A percentile compares a stretch with the other conserved stretches of the same genome.
Conservation (phyloP, 2,797 vertebrate species). For the Paratrypauchen microcephalus region DNA sequence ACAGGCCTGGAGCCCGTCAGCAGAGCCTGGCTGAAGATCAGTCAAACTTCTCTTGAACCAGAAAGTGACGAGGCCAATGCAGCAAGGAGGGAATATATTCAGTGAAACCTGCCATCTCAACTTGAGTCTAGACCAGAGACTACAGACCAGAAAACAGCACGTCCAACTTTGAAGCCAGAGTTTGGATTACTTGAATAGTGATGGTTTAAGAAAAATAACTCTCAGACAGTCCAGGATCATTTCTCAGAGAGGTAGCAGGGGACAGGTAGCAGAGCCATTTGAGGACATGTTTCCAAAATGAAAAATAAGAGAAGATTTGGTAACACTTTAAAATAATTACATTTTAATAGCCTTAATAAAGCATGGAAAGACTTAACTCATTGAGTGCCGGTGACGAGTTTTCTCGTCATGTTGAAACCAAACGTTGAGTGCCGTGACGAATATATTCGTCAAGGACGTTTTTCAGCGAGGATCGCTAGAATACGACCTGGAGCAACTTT, state of each 20-base stretch:
- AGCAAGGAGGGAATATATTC: constrained; percentile 28
- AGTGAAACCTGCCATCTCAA: constrained; percentile 31
- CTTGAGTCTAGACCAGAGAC: constrained; percentile 20
- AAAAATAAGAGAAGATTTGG: neutral
- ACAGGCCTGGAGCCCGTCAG: constrained; percentile 46
- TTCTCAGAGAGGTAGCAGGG: neutral
- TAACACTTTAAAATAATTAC: too few relatives aligned
- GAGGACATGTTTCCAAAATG: neutral
- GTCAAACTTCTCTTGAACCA: constrained; percentile 35
- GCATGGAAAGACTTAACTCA: too few relatives aligned
- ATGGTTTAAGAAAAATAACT: neutral
- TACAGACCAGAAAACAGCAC: neutral
- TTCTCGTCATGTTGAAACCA: too few relatives aligned
- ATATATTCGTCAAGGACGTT: too few relatives aligned
- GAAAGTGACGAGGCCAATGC: constrained; percentile 30
- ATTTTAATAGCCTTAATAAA: too few relatives aligned
- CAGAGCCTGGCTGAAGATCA: constrained; percentile 40
- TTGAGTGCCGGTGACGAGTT: too few relatives aligned
- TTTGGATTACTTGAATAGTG: neutral
- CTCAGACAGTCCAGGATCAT: neutral
- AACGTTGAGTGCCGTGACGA: too few relatives aligned
- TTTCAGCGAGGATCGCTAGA: too few relatives aligned
- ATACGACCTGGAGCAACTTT: too few relatives aligned
- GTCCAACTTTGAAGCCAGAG: neutral
- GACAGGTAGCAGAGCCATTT: too few relatives aligned